Conservation (phyloP, 1,140 invertebrate genomes). For the Camponotus vicinus region DNA sequence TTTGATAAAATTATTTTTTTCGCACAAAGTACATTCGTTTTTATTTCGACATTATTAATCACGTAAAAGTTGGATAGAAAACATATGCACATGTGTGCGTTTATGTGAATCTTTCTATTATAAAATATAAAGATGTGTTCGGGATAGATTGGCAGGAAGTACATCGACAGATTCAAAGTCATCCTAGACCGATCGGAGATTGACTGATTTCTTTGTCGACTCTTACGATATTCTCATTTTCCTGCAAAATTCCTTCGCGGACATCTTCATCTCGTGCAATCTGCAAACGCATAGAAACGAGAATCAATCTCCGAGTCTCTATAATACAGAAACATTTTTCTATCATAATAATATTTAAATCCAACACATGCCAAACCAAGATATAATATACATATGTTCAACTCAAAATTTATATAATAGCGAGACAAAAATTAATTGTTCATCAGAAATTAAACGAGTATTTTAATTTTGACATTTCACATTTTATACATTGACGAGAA, state of each 20-base stretch:
- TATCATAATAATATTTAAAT: not conserved
- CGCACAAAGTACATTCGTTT: not conserved
- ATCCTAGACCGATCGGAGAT: conserved; percentile 66
- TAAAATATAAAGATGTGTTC: conserved; percentile 48
- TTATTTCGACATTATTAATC: conserved; percentile 25
- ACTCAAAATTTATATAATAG: not conserved
- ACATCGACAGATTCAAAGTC: conserved; percentile 72
- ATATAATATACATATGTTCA: not conserved
- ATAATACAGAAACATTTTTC: not conserved
- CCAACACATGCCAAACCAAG: not conserved
- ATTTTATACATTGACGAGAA: not conserved
- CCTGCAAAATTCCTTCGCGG: conserved; percentile 5
- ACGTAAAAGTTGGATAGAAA: conserved; percentile 27
- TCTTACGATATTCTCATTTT: conserved; percentile 66
- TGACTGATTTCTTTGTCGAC: conserved; percentile 69
- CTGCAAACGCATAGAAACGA: not conserved
- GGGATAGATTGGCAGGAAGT: conserved; percentile 63
- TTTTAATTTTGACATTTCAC: not conserved
- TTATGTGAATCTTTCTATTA: conserved; percentile 30
- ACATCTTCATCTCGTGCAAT: conserved; percentile 53
- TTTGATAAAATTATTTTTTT: not conserved
- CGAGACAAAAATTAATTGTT: not conserved
- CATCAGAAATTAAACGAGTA: not conserved
- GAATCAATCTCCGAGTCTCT: not conserved
- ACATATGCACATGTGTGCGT: not conserved